A percentile compares a stretch with the other conserved stretches of the same genome.
Conservation (phyloP, 2,113 vertebrate species). For the Cyprinus carpio region DNA sequence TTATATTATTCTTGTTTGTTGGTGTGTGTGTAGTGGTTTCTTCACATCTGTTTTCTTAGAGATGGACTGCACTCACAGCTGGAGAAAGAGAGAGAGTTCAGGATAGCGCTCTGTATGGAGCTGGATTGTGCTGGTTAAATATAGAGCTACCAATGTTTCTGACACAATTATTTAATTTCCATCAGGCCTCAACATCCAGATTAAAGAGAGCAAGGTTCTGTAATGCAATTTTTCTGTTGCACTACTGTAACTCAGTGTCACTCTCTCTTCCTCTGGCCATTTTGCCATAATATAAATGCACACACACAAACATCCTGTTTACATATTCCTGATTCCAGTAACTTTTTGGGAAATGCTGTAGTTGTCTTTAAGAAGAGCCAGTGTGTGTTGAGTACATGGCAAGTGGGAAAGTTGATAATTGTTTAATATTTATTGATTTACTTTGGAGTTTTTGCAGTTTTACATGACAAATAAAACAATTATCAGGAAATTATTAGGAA, state of each 20-base stretch:
- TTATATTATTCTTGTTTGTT: neutral
- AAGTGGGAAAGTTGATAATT: neutral
- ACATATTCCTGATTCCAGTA: neutral
- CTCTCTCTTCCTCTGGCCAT: neutral
- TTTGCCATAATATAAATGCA: neutral
- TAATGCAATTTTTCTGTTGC: neutral
- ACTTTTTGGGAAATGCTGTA: neutral
- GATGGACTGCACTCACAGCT: neutral
- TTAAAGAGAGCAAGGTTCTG: slow-evolving; percentile 7
- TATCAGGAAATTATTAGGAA: neutral
- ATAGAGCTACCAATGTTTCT: slow-evolving; percentile 32
- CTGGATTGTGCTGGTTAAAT: neutral
- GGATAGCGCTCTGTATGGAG: neutral
- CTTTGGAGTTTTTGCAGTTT: neutral
- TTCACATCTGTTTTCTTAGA: neutral
- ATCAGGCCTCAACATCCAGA: slow-evolving; percentile 20
- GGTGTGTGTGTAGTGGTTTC: neutral
- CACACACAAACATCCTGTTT: neutral
- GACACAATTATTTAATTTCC: slow-evolving; percentile 40
- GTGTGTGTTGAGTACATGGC: neutral
- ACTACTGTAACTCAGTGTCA: neutral
- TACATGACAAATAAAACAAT: neutral
- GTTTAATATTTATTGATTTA: neutral
- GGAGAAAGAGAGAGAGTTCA: neutral
- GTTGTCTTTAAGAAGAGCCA: neutral